Conservation (phyloP, 2,113 vertebrate genomes). For the Zosterops pallidus region DNA sequence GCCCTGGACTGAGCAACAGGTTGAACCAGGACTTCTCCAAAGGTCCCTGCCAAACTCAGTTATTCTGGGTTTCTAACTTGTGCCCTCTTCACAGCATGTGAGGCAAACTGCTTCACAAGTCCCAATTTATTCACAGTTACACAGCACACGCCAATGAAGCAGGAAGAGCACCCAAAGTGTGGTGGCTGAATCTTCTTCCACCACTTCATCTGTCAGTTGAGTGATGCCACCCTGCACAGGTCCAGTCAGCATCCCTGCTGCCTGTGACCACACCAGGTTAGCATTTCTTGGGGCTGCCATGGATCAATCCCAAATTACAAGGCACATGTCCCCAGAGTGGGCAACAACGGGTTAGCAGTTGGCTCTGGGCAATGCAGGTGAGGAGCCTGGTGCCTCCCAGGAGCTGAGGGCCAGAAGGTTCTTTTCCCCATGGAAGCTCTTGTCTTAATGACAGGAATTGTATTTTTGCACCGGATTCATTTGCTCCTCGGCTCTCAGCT, state of each 20-base stretch:
- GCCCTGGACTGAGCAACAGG: background rate
- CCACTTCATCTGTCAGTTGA: rapidly evolving
- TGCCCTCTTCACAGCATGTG: background rate
- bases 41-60: background rate
- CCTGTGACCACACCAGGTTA: rapidly evolving
- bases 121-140: rapidly evolving
- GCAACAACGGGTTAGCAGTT: rapidly evolving
- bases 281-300: background rate
- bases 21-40: background rate
- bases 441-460: rapidly evolving
- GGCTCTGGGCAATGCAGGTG: background rate
- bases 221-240: rapidly evolving
- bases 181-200: background rate
- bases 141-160: background rate
- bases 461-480: background rate
- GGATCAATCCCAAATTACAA: background rate
- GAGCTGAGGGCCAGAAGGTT: background rate
- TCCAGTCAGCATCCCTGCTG: background rate
- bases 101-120: background rate
- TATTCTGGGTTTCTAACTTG: background rate
- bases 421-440: background rate
- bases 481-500: background rate
- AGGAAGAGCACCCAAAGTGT: background rate
- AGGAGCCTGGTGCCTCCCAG: background rate
- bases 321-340: rapidly evolving